Evolutionary conservation across 2,888 invertebrate genomes (phyloP).

Genomic region (Phaonia tiefii): DNA sequence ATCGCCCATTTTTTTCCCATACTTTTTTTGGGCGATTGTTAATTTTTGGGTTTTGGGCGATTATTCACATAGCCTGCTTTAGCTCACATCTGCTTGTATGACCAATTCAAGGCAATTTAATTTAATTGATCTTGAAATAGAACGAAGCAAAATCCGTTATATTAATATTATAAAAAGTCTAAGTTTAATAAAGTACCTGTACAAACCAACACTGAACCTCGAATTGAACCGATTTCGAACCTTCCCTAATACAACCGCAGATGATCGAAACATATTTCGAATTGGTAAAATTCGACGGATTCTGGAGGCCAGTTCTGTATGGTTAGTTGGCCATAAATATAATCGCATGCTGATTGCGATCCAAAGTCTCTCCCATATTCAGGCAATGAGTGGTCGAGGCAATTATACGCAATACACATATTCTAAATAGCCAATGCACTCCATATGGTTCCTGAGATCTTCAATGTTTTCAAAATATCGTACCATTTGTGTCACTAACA

Average conservation of each 20-base stretch:
- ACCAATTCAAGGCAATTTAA: constrained; percentile 97
- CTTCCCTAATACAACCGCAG: constrained; percentile 95
- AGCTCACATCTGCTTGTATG: constrained; percentile 99
- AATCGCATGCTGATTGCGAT: constrained; percentile 92
- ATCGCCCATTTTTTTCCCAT: too few relatives aligned
- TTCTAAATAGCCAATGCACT: constrained; percentile 99
- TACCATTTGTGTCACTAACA: constrained; percentile 97
- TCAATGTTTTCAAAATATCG: constrained; percentile 98
- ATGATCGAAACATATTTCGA: constrained; percentile 96
- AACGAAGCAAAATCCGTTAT: background rate
- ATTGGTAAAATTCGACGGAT: constrained; percentile 89
- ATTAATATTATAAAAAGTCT: constrained; percentile 7
- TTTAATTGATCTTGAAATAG: constrained; percentile 92
- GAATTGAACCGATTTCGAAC: constrained; percentile 99
- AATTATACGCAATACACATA: constrained; percentile 95
- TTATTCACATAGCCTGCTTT: too few relatives aligned
- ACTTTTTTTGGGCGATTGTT: too few relatives aligned
- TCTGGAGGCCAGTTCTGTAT: constrained; percentile 96
- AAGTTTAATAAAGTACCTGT: constrained; percentile 81
- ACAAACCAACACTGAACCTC: constrained; percentile 97
- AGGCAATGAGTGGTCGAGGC: too few relatives aligned
- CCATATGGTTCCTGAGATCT: constrained; percentile 97
- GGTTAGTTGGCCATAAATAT: constrained; percentile 92
- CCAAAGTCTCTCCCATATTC: constrained; percentile 98
- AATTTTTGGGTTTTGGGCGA: too few relatives aligned